Evolutionary conservation across 2,113 vertebrate species (phyloP), one percentile per base, ranked within the genome.

Genomic region (Urocynchramus pylzowi): DNA sequence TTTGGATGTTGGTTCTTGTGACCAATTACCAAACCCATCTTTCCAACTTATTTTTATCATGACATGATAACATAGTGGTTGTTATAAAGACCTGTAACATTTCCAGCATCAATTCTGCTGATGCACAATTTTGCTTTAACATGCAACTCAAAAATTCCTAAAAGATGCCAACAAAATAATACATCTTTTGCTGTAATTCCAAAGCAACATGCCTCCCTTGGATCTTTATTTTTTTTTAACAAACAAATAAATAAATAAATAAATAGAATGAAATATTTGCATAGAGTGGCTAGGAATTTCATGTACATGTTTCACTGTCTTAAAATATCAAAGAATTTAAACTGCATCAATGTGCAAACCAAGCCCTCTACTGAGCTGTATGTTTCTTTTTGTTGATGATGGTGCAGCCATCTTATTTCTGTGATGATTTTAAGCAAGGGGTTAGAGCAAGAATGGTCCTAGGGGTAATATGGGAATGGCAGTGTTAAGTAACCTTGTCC

Each of bases 21-120:
- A 35, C 87, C 89, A 96, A 94, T 95, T 95, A 95, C 61, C 68
- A 90, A 91, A 88, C 17, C 82, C 44, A 90, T 91, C 74, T 87
- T 87, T 71, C 39, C 71, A 84, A 68, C 47, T 96, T 90, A 85
- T 91, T 95, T 94, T 92, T 85, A 17, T 80, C 76, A 86, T 67
- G 33, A 39, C 78, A 78, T 86, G 49, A 76, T 87, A 90, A 27
- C 47, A 68, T 16, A 74, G 52, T 57, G 50, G 53, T 30, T 91
- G 59, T 67, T 64, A 77, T 71, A 88, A 93, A 78, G 82, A 95
- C 75, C 91, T 53, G 78, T 64, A 93, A 85, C 30, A 56, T 91
- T 95, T 90, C 47, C n/a, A 84, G 39, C 33, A 22, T 83, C 91
- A 85, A 87, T 94, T 95, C 71, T 90, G 74, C 70, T 49, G 59